Base-by-base conservation (phyloP, 2,797 vertebrate genomes). In the Neomorphus geoffroyi region DNA sequence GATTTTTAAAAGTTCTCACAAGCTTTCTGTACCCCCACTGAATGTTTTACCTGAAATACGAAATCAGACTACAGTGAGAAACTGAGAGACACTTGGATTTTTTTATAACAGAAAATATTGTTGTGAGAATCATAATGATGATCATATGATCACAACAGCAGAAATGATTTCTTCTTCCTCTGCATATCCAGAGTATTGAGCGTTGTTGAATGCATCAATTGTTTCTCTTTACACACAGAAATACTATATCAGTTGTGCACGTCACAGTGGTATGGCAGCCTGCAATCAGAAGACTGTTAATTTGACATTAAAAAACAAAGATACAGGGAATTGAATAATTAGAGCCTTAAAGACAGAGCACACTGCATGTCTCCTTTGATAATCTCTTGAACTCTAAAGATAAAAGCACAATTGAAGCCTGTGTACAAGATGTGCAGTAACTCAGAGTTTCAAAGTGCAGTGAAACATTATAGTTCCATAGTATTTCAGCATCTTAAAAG, bases 271-370 rank as follows among this genome's bases (percentile, higher is more conserved):
- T 48, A 57, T 3, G n/a, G 45, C 80, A 84, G 56, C 37, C 51
- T 78, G 66, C 74, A 92, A 62, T 26, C 65, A 60, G 33, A 78
- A 73, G 10, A 41, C 67, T 1, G 0, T 50, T 45, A 15, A 85
- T 87, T 21, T 70, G 75, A 65, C 71, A 27, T 69, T 16, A 73
- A 39, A 80, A 85, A 87, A 73, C 71, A 73, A 92, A 75, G 64
- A 48, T 26, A 62, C 10, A 74, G 66, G 53, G 77, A 83, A 93
- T 82, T 62, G 83, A 88, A 57, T 67, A 60, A 94, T 80, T 43
- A 83, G 19, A 73, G 48, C 65, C 46, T 73, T 88, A 86, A 80
- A 37, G 61, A 67, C 71, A 80, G 79, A 89, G 48, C 24, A 88
- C 72, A 77, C 54, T 8, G 27, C 48, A 14, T 4, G 13, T 71